Evolutionary conservation across 2,113 vertebrate species (phyloP).

Genomic region (Corapipo altera): DNA sequence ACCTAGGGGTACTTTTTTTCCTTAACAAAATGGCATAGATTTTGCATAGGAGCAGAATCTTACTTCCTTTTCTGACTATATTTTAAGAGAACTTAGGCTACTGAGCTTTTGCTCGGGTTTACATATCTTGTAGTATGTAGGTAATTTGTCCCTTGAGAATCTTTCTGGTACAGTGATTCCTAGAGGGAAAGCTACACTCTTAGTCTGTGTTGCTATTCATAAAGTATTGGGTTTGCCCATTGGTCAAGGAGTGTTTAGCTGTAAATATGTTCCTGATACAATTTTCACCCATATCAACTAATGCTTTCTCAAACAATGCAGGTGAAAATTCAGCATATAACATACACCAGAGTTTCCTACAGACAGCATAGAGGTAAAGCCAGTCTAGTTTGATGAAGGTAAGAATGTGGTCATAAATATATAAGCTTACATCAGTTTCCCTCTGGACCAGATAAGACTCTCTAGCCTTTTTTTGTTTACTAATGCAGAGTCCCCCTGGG

Average conservation of each 20-base stretch:
- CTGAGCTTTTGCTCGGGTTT: background rate
- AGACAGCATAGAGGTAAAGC: background rate
- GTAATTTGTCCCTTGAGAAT: background rate
- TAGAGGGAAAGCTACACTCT: background rate
- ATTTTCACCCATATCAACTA: background rate
- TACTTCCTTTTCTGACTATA: background rate
- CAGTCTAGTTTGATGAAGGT: background rate
- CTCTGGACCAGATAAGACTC: background rate
- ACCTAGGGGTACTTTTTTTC: background rate
- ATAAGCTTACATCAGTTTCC: background rate
- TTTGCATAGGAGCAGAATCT: background rate
- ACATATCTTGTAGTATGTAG: background rate
- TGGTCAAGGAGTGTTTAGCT: background rate
- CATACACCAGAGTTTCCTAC: background rate
- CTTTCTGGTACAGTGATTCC: background rate
- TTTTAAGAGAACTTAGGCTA: background rate
- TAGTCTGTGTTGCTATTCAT: background rate
- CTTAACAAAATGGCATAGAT: background rate
- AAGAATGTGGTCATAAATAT: rapidly evolving
- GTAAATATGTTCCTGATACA: background rate
- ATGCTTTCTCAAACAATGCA: background rate
- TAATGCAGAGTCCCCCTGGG: background rate
- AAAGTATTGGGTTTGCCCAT: background rate
- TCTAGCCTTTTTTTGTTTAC: background rate
- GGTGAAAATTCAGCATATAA: background rate